phyloP scores from a whole-genome alignment of 2,888 invertebrate genomes.

The Peribatodes rhomboidaria region DNA sequence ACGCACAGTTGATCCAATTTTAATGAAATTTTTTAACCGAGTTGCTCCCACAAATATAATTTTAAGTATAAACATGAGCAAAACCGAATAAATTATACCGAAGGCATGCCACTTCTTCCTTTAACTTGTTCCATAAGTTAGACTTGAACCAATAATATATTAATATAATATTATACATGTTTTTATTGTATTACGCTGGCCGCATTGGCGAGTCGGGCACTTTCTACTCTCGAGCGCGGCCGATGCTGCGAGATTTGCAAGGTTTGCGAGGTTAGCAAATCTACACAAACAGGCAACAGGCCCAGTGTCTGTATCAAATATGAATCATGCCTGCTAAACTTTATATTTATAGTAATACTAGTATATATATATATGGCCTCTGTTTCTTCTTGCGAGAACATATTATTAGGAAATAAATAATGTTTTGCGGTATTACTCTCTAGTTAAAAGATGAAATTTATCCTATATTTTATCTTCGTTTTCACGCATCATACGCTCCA shows the following conservation, averaged over 20 bases:
- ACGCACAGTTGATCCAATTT: no score
- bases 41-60: no score
- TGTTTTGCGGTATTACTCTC: no score
- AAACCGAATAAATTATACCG: no score
- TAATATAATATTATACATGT: conserved; percentile 3
- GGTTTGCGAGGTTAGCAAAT: conserved; percentile 17
- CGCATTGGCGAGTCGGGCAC: conserved; percentile 4
- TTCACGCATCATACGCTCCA: no score
- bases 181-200: conserved; percentile 8
- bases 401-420: no score
- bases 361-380: not conserved
- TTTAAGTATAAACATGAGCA: no score
- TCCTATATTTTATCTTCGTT: no score
- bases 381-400: no score
- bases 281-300: conserved; percentile 19
- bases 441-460: no score
- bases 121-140: not conserved
- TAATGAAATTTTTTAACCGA: no score
- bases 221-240: conserved; percentile 28
- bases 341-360: not conserved
- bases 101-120: no score
- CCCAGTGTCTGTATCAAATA: conserved; percentile 1
- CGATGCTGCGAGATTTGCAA: conserved; percentile 9
- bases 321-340: not conserved
- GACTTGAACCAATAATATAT: not conserved